Percentiles rank a stretch among this genome's conserved stretches.
Conservation (phyloP, 2,113 vertebrate genomes). For the Dascyllus trimaculatus region DNA sequence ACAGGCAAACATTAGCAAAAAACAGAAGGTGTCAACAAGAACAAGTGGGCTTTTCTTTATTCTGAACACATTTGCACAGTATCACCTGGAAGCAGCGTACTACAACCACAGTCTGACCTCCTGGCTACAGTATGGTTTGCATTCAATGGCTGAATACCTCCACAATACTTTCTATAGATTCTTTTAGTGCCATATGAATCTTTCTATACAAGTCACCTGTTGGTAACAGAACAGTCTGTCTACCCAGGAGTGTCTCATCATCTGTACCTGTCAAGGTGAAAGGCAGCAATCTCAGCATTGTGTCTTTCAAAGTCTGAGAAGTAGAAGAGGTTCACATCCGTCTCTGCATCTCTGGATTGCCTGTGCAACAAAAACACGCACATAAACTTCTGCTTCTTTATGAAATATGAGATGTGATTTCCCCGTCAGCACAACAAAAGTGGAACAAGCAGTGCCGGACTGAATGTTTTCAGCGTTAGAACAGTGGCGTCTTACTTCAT, state of each 20-base stretch:
- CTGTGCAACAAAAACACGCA: constrained; percentile 66
- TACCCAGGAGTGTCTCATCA: not conserved
- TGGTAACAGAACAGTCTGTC: not conserved
- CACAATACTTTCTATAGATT: too few relatives aligned
- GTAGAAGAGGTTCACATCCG: constrained; percentile 90
- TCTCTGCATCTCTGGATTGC: constrained; percentile 88
- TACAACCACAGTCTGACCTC: too few relatives aligned
- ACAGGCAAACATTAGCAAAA: not conserved
- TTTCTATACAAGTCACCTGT: not conserved
- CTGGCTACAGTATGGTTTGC: too few relatives aligned
- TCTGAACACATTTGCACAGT: not conserved
- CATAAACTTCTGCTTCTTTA: constrained; percentile 56
- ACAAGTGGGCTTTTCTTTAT: not conserved
- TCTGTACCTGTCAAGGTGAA: constrained; percentile 90
- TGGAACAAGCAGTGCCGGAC: not conserved
- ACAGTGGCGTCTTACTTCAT: constrained; percentile 84
- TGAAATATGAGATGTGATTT: not conserved
- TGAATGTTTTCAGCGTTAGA: not conserved
- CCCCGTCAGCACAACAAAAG: too few relatives aligned
- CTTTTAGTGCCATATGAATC: too few relatives aligned
- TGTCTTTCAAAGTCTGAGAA: constrained; percentile 94
- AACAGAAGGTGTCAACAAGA: not conserved
- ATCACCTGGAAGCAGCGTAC: not conserved
- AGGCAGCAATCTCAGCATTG: constrained; percentile 90
- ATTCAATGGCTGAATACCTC: too few relatives aligned